Conservation (phyloP, 2,113 vertebrate species). For the Tricholaema leucomelas region DNA sequence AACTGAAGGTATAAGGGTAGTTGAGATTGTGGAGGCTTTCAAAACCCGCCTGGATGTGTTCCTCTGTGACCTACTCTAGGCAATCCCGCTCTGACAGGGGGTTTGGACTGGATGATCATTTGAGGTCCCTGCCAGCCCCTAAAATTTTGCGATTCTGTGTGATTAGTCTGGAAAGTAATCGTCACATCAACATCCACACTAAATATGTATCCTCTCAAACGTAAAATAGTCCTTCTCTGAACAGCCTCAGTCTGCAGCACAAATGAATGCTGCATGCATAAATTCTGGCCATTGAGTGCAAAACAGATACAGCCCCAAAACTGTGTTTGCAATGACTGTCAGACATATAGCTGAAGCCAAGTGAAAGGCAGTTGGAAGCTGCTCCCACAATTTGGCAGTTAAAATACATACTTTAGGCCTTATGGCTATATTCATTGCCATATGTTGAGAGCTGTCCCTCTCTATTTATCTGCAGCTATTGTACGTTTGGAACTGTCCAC, state of each 20-base stretch:
- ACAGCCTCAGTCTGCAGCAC: neutral
- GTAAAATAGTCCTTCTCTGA: neutral
- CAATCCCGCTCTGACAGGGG: too few relatives aligned
- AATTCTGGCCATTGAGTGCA: neutral
- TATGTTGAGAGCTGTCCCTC: conserved; percentile 65
- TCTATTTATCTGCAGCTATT: conserved; percentile 48
- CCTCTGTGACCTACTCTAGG: too few relatives aligned
- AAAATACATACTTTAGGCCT: conserved; percentile 45
- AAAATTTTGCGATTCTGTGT: too few relatives aligned
- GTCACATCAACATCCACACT: neutral
- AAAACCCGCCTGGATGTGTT: too few relatives aligned
- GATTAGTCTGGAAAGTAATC: neutral
- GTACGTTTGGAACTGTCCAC: conserved; percentile 42
- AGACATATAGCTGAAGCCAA: conserved; percentile 17
- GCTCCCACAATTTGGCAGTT: conserved; percentile 45
- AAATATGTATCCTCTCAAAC: neutral
- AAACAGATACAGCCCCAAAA: neutral
- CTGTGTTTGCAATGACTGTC: neutral
- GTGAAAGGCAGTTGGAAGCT: conserved; percentile 37
- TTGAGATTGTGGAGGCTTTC: too few relatives aligned
- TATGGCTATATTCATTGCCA: conserved; percentile 52
- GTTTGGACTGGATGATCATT: too few relatives aligned
- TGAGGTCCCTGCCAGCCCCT: too few relatives aligned
- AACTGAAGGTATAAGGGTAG: neutral
- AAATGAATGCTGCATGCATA: neutral